Evolutionary conservation across 2,797 vertebrate genomes (phyloP).

Genomic region (Microctenopoma stevenorrisi): DNA sequence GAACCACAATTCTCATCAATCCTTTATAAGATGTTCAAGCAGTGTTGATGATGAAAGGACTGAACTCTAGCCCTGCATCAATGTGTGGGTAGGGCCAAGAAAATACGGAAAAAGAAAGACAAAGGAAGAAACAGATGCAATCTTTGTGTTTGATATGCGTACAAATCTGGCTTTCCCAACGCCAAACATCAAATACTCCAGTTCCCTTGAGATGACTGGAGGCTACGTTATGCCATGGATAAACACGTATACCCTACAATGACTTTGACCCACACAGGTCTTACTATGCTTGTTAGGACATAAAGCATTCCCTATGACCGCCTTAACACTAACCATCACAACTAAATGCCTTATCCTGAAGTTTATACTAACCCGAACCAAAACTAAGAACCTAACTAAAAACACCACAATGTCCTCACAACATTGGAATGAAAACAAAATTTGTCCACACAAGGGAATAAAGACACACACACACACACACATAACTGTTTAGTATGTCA

Average conservation of each 20-base stretch:
- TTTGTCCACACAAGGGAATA: no score
- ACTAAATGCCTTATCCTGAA: no score
- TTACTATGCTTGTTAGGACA: no score
- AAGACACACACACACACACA: background rate
- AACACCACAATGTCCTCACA: no score
- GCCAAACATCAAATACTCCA: constrained; percentile 50
- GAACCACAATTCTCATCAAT: constrained; percentile 46
- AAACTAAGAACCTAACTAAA: no score
- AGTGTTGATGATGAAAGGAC: constrained; percentile 59
- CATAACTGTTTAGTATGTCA: constrained; percentile 26
- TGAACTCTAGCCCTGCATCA: constrained; percentile 35
- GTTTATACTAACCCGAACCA: no score
- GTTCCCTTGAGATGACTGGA: constrained; percentile 33
- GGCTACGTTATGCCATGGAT: constrained; percentile 41
- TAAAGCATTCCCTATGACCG: no score
- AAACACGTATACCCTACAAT: constrained; percentile 34
- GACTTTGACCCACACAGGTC: constrained; percentile 20
- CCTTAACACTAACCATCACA: no score
- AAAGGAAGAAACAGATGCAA: constrained; percentile 21
- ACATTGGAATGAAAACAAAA: no score
- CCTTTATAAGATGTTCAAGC: constrained; percentile 49
- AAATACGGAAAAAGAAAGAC: background rate
- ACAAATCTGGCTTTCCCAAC: constrained; percentile 41
- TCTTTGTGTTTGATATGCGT: constrained; percentile 43
- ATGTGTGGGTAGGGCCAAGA: constrained; percentile 4